Evolutionary conservation across 2,888 invertebrate species (phyloP), one percentile per base, ranked within the genome.

Genomic region (Synergus laeviventris): DNA sequence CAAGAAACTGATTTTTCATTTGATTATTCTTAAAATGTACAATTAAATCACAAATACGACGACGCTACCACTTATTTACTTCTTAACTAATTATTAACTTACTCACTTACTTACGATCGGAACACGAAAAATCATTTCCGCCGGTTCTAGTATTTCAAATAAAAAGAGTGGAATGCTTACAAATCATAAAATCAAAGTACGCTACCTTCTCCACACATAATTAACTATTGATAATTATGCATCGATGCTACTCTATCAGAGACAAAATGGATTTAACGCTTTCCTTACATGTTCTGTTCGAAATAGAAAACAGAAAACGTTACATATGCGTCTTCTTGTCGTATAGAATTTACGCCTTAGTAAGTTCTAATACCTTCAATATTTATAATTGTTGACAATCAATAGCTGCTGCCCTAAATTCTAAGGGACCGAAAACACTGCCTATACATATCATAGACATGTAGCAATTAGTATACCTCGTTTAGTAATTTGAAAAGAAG

Each of bases 391-490:
- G 81, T 80, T 80, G 80, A 83, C 82, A 81, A 81, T 81, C 64
- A 83, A 81, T 78, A 80, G 79, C 79, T 80, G 79, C 79, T 80
- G 83, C 75, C 76, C 80, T 78, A 78, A 78, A 76, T 75, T 74
- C 78, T 82, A 83, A 81, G 74, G 77, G 80, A 79, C 79, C 78
- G 74, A 80, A 74, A 83, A 82, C 80, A 81, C 77, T 81, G 78
- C 75, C 78, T 82, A 82, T 77, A 80, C 70, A 76, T 81, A 79
- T 77, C 75, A 76, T 83, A 79, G 79, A 86, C 88, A 89, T 89
- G 88, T 89, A 88, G 89, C 89, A 87, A 86, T 86, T 88, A 87
- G 83, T 83, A 86, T 87, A 87, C 84, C 31, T 31, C 85, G 83
- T 80, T 83, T 86, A 85, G 86, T 86, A 81, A 76, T 74, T 79